Base-by-base conservation (phyloP, 2,888 invertebrate genomes). In the Schizaphis graminum region DNA sequence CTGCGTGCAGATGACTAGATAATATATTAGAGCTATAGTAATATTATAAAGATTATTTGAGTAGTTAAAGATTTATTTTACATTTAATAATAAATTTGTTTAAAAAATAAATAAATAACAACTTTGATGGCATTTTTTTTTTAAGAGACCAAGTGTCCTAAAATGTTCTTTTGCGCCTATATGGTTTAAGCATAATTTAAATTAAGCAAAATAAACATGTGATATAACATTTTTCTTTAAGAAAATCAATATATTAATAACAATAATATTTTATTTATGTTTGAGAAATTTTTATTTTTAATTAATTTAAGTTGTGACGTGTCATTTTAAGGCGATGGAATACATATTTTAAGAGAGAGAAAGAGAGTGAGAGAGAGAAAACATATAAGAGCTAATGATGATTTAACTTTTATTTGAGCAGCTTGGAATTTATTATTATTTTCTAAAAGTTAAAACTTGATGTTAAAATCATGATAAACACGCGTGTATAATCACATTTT, bases 341-440 rank as follows among this genome's bases (percentile, higher is more conserved):
- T 77, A n/a, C n/a, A 16, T 67, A 67, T 35, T 67, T 35, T 16
- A 35, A 84, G 7, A 41, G 21, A 10, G 4, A 77, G 5, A 53
- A 67, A 5, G 35, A 41, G 26, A 41, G 16, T 5, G 13, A 90
- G 49, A 91, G 28, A 53, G 53, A 21, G 21, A 5, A 53, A 16
- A 53, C 4, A 90, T 41, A 89, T 47, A 91, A 56, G 53, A 35
- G n/a, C 35, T 35, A n/a, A 28, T 16, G 11, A 47, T n/a, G 24
- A 86, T 57, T 86, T 57, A 87, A 24, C 57, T 47, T 91, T 86
- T 86, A 61, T 87, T 86, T 87, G 57, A 92, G 91, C 86, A 86
- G 57, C n/a, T 61, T 7, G 47, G 87, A 92, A 61, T 86, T 13
- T 35, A 61, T 91, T 91, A 53, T 85, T n/a, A 57, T 91, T 53